phyloP scores from a whole-genome alignment of 2,113 vertebrate genomes.

The Mixornis gularis region DNA sequence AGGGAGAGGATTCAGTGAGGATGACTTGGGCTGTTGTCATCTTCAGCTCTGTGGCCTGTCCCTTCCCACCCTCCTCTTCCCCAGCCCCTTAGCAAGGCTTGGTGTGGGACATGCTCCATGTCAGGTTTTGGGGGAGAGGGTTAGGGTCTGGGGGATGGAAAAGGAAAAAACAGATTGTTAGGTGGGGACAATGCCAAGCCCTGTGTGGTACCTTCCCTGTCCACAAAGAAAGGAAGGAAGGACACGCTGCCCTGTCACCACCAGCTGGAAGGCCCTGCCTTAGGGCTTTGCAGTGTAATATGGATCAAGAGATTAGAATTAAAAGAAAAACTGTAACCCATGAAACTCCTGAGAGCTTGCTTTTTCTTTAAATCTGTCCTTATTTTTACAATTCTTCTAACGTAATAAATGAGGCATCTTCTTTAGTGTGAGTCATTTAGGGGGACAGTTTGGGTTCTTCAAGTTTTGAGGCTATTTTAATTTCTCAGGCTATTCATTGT shows the following conservation, averaged over 20 bases:
- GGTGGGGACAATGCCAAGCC: background rate
- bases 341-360: background rate
- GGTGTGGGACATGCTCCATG: background rate
- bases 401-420: background rate
- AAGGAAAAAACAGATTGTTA: background rate
- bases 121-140: background rate
- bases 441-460: slow-evolving; percentile 9
- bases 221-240: background rate
- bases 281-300: background rate
- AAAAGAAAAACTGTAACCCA: background rate
- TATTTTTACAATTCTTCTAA: slow-evolving; percentile 3
- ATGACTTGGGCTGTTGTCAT: background rate
- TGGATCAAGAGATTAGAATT: background rate
- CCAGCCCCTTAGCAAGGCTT: background rate
- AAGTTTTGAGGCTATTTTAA: slow-evolving; percentile 44
- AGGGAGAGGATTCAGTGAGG: background rate
- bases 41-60: background rate
- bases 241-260: background rate
- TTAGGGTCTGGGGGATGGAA: background rate
- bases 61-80: background rate
- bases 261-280: background rate
- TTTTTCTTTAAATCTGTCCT: background rate
- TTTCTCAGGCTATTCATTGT: slow-evolving; percentile 58
- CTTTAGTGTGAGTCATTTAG: slow-evolving; percentile 7
- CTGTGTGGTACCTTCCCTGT: background rate